phyloP scores from a whole-genome alignment of 2,113 vertebrate genomes.

The Microtus richardsoni region DNA sequence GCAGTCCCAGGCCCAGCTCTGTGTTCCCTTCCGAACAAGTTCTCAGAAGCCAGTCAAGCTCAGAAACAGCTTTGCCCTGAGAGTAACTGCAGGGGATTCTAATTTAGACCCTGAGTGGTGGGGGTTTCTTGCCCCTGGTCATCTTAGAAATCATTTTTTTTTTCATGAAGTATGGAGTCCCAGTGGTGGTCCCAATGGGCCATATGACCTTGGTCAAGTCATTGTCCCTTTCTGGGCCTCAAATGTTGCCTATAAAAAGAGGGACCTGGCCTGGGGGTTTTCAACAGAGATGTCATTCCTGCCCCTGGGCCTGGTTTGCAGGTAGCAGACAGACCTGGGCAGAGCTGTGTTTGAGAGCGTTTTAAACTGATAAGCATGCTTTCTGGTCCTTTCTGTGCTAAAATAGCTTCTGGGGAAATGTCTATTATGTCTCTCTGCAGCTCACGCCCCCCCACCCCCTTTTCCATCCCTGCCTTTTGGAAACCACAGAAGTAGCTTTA shows the following conservation, averaged over 20 bases:
- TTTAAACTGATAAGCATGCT: constrained; percentile 68
- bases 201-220: neutral
- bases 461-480: constrained; percentile 72
- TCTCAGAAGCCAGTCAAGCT: neutral
- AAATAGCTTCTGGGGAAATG: constrained; percentile 71
- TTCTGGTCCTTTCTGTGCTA: constrained; percentile 55
- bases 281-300: neutral
- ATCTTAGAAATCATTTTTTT: neutral
- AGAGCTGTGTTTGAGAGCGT: constrained; percentile 22
- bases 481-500: constrained; percentile 61
- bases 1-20: accelerated
- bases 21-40: neutral
- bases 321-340: constrained; percentile 8
- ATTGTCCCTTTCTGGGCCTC: neutral
- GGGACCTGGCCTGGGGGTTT: neutral
- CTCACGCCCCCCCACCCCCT: neutral
- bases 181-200: neutral
- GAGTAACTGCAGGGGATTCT: neutral
- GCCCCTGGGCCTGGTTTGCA: neutral
- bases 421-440: constrained; percentile 60
- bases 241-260: neutral
- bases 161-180: neutral
- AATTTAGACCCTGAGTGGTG: neutral
- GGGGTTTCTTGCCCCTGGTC: neutral
- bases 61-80: neutral